phyloP scores from a whole-genome alignment of 2,888 invertebrate genomes.

The Lamellibrachia satsuma region DNA sequence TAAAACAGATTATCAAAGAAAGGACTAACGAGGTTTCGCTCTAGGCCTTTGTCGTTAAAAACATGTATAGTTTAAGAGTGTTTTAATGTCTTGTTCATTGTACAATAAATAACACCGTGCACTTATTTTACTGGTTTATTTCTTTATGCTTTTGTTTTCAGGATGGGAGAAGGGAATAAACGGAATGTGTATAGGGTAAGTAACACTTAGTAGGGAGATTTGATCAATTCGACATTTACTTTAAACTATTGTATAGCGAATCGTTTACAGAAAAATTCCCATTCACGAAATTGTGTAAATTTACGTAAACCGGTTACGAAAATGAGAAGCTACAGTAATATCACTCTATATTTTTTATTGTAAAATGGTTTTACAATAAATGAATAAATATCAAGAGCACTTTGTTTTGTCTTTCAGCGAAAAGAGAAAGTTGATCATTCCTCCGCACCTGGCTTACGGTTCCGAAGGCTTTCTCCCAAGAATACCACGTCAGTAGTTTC shows the following conservation, averaged over 20 bases:
- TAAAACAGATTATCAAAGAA: too few relatives aligned
- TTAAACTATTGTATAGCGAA: background rate
- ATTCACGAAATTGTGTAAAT: too few relatives aligned
- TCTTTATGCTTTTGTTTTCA: conserved; percentile 35
- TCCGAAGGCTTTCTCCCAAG: conserved; percentile 45
- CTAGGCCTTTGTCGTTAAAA: too few relatives aligned
- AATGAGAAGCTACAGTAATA: too few relatives aligned
- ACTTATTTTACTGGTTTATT: background rate
- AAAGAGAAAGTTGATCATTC: conserved; percentile 46
- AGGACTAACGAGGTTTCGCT: too few relatives aligned
- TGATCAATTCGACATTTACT: background rate
- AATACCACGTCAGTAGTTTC: conserved; percentile 46
- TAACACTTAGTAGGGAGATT: background rate
- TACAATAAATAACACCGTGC: background rate
- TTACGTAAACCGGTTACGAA: too few relatives aligned
- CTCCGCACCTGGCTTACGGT: conserved; percentile 51
- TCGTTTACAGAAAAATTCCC: too few relatives aligned
- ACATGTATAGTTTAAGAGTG: too few relatives aligned
- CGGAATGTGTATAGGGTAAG: conserved; percentile 53
- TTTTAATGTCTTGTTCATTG: too few relatives aligned
- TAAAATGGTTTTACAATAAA: background rate
- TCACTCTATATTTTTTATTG: background rate
- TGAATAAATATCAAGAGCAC: background rate
- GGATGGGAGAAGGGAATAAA: conserved; percentile 51
- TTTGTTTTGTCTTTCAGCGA: conserved; percentile 45